A percentile compares a stretch with the other conserved stretches of the same genome.
Evolutionary conservation across 2,113 vertebrate species (phyloP).

Genomic region (Rana temporaria): DNA sequence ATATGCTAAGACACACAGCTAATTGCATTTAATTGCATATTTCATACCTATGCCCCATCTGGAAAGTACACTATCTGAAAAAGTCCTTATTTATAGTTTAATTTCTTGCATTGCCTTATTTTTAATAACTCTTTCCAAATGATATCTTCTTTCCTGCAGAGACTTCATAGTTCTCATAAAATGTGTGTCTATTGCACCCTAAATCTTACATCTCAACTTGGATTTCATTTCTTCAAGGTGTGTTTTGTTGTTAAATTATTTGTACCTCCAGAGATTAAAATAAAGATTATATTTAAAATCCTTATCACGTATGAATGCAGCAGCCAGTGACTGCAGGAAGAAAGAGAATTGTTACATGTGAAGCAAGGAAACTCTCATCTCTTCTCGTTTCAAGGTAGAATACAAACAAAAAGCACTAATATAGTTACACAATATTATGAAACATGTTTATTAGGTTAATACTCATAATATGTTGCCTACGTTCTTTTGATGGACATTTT

Average conservation of each 20-base stretch:
- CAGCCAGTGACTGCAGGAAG: constrained; percentile 17
- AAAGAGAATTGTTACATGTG: constrained; percentile 22
- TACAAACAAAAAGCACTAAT: neutral
- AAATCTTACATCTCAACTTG: constrained; percentile 31
- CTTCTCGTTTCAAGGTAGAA: neutral
- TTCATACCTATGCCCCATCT: neutral
- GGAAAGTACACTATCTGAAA: neutral
- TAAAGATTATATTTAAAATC: constrained; percentile 38
- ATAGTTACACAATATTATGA: neutral
- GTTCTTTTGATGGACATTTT: too few relatives aligned
- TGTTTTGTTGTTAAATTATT: constrained; percentile 25
- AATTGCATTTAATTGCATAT: neutral
- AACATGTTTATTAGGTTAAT: neutral
- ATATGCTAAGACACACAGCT: neutral
- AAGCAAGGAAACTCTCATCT: neutral
- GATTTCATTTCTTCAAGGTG: constrained; percentile 25
- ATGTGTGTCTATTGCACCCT: constrained; percentile 21
- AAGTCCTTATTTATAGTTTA: constrained; percentile 7
- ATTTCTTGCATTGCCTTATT: neutral
- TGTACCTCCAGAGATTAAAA: constrained; percentile 43
- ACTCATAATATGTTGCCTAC: too few relatives aligned
- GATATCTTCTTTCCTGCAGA: constrained; percentile 2
- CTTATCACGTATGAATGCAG: constrained; percentile 49
- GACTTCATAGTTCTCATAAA: constrained; percentile 26
- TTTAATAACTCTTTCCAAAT: constrained; percentile 26